Evolutionary conservation across 2,113 vertebrate genomes (phyloP).

Genomic region (Salvelinus namaycush): DNA sequence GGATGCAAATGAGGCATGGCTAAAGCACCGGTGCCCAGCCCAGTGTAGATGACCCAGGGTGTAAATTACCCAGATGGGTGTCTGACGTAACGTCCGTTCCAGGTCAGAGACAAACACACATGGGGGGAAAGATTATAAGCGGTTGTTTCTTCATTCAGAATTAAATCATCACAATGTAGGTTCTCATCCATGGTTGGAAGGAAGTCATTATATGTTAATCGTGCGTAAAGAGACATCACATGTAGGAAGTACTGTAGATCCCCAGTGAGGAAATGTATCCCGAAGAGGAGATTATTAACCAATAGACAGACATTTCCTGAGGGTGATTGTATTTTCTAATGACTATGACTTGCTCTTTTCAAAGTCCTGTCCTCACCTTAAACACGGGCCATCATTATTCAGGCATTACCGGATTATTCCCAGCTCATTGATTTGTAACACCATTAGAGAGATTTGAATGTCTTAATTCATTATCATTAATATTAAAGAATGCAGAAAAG

Average conservation of each 20-base stretch:
- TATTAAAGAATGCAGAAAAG: too few relatives aligned
- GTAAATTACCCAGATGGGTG: conserved; percentile 25
- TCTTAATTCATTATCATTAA: too few relatives aligned
- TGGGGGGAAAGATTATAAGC: conserved; percentile 7
- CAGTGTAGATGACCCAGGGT: conserved; percentile 40
- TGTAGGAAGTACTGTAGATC: background rate
- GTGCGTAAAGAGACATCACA: background rate
- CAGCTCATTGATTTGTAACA: background rate
- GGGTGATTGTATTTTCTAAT: conserved; percentile 20
- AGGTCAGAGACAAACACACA: conserved; percentile 12
- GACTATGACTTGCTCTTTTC: conserved; percentile 31
- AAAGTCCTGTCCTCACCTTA: conserved; percentile 12
- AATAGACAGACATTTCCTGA: background rate
- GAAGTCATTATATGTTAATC: background rate
- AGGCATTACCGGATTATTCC: conserved; percentile 15
- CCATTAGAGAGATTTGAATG: too few relatives aligned
- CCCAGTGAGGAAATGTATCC: conserved; percentile 1
- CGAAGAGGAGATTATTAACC: background rate
- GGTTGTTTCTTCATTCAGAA: background rate
- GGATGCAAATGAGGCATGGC: conserved; percentile 64
- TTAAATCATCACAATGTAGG: background rate
- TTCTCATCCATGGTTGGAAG: background rate
- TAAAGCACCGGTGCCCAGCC: conserved; percentile 21
- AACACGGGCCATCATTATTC: conserved; percentile 20
- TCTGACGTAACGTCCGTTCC: conserved; percentile 24